Conservation (phyloP, 1,140 invertebrate genomes). For the Hyposmocoma kahamanoa region DNA sequence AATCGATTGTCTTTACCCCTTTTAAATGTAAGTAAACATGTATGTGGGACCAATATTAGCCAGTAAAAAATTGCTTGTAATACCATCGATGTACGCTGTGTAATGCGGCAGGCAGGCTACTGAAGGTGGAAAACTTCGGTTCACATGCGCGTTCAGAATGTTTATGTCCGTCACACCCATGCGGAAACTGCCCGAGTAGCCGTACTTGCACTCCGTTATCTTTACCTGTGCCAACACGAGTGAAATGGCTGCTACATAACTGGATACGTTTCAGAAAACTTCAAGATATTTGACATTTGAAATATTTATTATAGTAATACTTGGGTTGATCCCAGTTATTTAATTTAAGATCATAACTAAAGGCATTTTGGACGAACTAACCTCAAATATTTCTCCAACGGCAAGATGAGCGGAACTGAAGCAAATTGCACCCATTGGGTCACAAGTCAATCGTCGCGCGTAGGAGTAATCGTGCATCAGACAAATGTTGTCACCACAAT, state of each 20-base stretch:
- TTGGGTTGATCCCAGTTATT: not conserved
- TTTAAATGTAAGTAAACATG: no score
- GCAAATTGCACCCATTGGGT: constrained; percentile 81
- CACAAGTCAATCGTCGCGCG: constrained; percentile 74
- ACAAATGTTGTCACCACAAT: constrained; percentile 83
- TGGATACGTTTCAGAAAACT: no score
- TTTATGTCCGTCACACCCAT: constrained; percentile 86
- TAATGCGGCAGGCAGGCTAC: constrained; percentile 75
- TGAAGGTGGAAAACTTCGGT: constrained; percentile 75
- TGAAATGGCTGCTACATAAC: no score
- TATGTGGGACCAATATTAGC: no score
- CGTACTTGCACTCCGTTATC: constrained; percentile 57
- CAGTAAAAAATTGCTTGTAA: no score
- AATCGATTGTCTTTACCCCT: no score
- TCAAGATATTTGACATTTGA: no score
- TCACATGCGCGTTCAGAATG: constrained; percentile 75
- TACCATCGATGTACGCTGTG: constrained; percentile 80
- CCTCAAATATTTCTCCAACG: constrained; percentile 84
- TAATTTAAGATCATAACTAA: no score
- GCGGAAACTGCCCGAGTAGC: constrained; percentile 84
- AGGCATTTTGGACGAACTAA: no score
- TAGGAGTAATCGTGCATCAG: constrained; percentile 80
- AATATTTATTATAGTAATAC: no score
- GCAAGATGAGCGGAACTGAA: constrained; percentile 83
- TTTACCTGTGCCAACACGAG: no score